Conservation (phyloP, 2,888 invertebrate species). For the Zhuqinia jingwanae region DNA sequence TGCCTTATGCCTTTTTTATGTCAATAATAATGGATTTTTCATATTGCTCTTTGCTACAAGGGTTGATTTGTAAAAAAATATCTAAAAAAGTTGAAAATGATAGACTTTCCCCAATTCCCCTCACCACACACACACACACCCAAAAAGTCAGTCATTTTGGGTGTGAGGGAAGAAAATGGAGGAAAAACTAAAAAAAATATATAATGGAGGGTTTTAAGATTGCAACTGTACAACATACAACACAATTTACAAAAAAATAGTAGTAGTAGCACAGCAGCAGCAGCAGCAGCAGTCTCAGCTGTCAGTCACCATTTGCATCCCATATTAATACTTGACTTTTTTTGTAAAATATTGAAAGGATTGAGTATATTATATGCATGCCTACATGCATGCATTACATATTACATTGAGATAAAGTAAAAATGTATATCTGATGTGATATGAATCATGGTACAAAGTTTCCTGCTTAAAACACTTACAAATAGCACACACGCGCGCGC, state of each 20-base stretch:
- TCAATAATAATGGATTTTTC: conserved; percentile 67
- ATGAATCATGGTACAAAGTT: conserved; percentile 8
- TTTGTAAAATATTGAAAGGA: conserved; percentile 57
- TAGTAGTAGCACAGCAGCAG: neutral
- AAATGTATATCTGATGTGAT: no score
- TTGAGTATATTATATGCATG: conserved; percentile 38
- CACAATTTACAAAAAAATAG: no score
- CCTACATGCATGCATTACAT: conserved; percentile 1
- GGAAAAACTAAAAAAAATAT: conserved; percentile 26
- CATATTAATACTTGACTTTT: conserved; percentile 18
- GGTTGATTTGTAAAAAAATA: conserved; percentile 53
- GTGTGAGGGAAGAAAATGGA: conserved; percentile 18
- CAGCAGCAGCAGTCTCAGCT: conserved; percentile 47
- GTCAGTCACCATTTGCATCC: conserved; percentile 72
- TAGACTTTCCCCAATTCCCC: conserved; percentile 63
- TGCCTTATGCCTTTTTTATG: conserved; percentile 62
- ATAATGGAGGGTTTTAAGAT: conserved; percentile 4
- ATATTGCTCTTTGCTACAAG: conserved; percentile 31
- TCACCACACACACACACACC: no score
- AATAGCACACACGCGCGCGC: neutral
- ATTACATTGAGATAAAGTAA: neutral
- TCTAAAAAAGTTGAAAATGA: conserved; percentile 58
- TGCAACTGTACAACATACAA: no score
- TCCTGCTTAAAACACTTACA: conserved; percentile 24
- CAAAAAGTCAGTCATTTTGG: conserved; percentile 53